phyloP scores from a whole-genome alignment of 2,888 invertebrate species.

The Microplitis deprimator region DNA sequence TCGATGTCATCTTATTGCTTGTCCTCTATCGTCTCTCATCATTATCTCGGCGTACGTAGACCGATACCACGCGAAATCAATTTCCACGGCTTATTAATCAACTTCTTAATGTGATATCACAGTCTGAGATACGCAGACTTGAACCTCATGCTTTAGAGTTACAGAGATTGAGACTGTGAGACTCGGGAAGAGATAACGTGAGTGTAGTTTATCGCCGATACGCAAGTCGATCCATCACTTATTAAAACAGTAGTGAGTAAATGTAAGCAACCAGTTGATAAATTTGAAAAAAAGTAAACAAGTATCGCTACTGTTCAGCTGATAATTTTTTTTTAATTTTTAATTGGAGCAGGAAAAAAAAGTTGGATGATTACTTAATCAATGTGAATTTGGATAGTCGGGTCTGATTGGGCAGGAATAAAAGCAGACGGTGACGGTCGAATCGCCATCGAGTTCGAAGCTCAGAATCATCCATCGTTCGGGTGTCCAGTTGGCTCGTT shows the following conservation, averaged over 20 bases:
- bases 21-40: slow-evolving; percentile 28
- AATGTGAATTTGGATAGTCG: not conserved
- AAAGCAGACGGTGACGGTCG: slow-evolving; percentile 16
- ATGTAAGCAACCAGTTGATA: slow-evolving; percentile 50
- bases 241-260: slow-evolving; percentile 38
- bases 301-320: slow-evolving; percentile 24
- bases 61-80: slow-evolving; percentile 23
- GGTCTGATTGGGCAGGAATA: slow-evolving; percentile 9
- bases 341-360: not conserved
- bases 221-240: slow-evolving; percentile 56
- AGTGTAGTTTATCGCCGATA: slow-evolving; percentile 36
- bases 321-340: not conserved
- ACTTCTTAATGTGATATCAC: slow-evolving; percentile 34
- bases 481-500: slow-evolving; percentile 65
- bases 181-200: slow-evolving; percentile 25
- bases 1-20: slow-evolving; percentile 31
- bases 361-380: not conserved
- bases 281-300: not conserved
- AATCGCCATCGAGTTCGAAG: slow-evolving; percentile 19
- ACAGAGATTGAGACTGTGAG: not conserved
- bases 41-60: not conserved
- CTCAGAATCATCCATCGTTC: slow-evolving; percentile 63
- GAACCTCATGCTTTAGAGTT: too few relatives aligned
- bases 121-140: too few relatives aligned
- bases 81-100: slow-evolving; percentile 34